phyloP scores from a whole-genome alignment of 1,140 invertebrate species.

The Magallana gigas region DNA sequence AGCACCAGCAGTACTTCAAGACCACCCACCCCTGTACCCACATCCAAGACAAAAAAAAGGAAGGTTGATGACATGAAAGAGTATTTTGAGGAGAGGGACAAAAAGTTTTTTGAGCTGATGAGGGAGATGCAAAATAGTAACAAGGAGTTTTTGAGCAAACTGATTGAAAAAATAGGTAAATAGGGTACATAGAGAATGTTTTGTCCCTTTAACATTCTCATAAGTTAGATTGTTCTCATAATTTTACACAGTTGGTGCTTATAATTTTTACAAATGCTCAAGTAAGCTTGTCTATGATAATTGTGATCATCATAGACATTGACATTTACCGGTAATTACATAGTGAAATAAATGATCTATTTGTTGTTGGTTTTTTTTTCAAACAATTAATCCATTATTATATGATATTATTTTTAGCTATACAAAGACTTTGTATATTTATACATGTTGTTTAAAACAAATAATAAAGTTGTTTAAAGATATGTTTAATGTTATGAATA shows the following conservation, averaged over 20 bases:
- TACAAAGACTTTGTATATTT: constrained; percentile 1
- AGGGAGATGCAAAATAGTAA: constrained; percentile 16
- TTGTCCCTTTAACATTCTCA: background rate
- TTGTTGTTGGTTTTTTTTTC: background rate
- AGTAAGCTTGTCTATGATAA: background rate
- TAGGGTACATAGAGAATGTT: background rate
- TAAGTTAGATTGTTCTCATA: too few relatives aligned
- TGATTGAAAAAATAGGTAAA: constrained; percentile 30
- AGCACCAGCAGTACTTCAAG: background rate
- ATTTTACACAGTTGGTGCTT: background rate
- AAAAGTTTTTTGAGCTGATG: constrained; percentile 31
- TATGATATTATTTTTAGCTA: background rate
- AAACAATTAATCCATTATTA: background rate
- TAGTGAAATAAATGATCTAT: background rate
- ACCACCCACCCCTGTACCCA: background rate
- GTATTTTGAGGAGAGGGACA: constrained; percentile 58
- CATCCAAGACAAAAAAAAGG: constrained; percentile 46
- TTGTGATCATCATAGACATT: background rate
- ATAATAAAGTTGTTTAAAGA: background rate
- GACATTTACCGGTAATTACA: background rate
- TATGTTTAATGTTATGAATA: background rate
- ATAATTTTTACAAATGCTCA: background rate
- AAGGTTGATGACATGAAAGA: constrained; percentile 55
- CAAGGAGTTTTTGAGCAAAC: constrained; percentile 28
- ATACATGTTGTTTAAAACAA: background rate